phyloP scores from a whole-genome alignment of 37 sponge, comb jelly and placozoan species.

The Halichondria panicea region DNA sequence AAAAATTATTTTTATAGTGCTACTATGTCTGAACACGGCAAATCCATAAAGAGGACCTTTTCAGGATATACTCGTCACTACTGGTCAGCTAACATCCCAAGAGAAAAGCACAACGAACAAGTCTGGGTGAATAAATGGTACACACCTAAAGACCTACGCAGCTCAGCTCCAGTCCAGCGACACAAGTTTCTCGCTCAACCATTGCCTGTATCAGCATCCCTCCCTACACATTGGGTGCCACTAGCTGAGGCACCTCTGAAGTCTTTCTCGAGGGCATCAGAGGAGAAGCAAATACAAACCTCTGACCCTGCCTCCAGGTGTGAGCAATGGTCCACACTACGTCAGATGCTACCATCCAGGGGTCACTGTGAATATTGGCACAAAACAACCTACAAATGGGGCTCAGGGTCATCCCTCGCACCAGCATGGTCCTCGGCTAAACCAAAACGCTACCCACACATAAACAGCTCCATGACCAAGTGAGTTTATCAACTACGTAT shows the following conservation, averaged over 20 bases:
- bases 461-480: conserved; percentile 86
- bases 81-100: conserved; percentile 43
- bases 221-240: conserved; percentile 59
- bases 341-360: conserved; percentile 84
- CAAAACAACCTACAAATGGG: no score
- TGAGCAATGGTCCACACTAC: conserved; percentile 86
- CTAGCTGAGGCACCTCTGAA: conserved; percentile 47
- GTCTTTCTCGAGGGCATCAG: conserved; percentile 54
- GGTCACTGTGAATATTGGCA: conserved; percentile 50
- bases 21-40: no score
- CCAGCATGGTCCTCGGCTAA: conserved; percentile 16
- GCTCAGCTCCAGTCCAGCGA: conserved; percentile 49
- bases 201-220: not conserved
- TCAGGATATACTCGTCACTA: conserved; percentile 60
- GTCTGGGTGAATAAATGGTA: conserved; percentile 75
- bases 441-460: conserved; percentile 59
- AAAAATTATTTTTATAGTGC: no score
- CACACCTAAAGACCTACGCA: conserved; percentile 67
- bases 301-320: conserved; percentile 56
- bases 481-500: conserved; percentile 15
- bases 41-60: not conserved
- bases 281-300: conserved; percentile 36
- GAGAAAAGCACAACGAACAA: conserved; percentile 23
- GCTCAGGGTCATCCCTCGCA: conserved; percentile 31
- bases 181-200: conserved; percentile 44